Evolutionary conservation across 2,888 invertebrate species (phyloP).

Genomic region (Cephus sareptanus): DNA sequence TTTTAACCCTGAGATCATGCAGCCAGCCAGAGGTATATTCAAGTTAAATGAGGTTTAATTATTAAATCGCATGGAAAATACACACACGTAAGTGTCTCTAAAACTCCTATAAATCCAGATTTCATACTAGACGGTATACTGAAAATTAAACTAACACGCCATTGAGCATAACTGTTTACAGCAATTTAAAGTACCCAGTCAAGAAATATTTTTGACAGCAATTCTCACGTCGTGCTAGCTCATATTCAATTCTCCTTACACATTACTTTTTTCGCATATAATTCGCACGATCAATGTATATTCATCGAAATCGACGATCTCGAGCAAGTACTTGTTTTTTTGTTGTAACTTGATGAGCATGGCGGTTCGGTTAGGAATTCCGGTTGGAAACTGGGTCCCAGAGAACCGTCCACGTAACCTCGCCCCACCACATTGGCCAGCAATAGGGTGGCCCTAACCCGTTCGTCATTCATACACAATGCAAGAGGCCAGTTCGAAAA

Average conservation of each 20-base stretch:
- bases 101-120: background rate
- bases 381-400: background rate
- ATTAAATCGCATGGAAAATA: background rate
- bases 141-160: background rate
- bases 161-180: background rate
- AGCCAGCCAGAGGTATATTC: background rate
- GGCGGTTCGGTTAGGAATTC: background rate
- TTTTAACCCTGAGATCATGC: background rate
- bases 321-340: background rate
- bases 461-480: slow-evolving; percentile 53
- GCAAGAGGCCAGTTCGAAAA: slow-evolving; percentile 56
- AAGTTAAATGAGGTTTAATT: background rate
- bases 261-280: background rate
- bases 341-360: background rate
- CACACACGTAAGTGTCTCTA: background rate
- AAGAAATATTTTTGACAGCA: background rate
- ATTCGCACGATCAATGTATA: background rate
- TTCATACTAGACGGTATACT: background rate
- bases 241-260: background rate
- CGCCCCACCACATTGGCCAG: slow-evolving; percentile 49
- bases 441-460: slow-evolving; percentile 50
- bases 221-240: background rate
- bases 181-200: background rate
- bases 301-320: background rate
- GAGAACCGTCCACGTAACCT: slow-evolving; percentile 9